A percentile compares a stretch with the other conserved stretches of the same genome.
These are phyloP conservation scores for Eurytoma adleriae DNA, from an alignment of 2,888 invertebrate species.

Conservation along the genomic window DNA sequence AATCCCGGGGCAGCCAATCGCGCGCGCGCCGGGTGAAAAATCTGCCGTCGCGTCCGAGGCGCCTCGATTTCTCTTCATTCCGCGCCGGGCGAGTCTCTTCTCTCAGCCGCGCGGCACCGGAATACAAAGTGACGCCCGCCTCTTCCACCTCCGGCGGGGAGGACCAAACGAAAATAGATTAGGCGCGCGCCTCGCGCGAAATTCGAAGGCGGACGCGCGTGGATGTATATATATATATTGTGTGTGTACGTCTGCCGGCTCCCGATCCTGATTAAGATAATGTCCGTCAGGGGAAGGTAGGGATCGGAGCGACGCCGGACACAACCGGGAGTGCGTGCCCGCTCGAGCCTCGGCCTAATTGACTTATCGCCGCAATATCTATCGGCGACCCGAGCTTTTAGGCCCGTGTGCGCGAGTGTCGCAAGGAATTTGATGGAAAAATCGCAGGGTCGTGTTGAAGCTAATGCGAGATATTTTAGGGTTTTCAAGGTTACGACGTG, in stretches of 20 bases:
- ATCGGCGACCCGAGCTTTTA: neutral
- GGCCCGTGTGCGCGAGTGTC: no score
- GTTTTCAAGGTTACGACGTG: no score
- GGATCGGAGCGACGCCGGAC: constrained; percentile 1
- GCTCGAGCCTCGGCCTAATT: neutral
- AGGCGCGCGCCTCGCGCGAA: neutral
- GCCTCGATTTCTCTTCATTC: constrained; percentile 51
- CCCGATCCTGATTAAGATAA: constrained; percentile 59
- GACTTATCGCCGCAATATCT: constrained; percentile 7
- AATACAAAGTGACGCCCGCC: constrained; percentile 26
- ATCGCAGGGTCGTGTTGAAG: no score
- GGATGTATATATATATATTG: neutral
- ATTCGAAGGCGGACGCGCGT: constrained; percentile 13
- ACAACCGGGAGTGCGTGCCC: neutral
- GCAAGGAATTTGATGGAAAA: no score
- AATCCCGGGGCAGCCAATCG: no score
- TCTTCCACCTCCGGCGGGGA: neutral
- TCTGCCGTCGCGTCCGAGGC: constrained; percentile 10
- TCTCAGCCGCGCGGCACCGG: neutral
- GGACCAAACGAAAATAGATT: constrained; percentile 52
- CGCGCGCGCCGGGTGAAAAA: no score
- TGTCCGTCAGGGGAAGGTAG: constrained; percentile 50
- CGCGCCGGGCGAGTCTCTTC: neutral
- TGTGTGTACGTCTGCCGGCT: constrained; percentile 4
- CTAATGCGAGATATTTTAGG: no score